Evolutionary conservation across 2,113 vertebrate species (phyloP), one percentile per base, ranked within the genome.

Genomic region (Nicator chloris): DNA sequence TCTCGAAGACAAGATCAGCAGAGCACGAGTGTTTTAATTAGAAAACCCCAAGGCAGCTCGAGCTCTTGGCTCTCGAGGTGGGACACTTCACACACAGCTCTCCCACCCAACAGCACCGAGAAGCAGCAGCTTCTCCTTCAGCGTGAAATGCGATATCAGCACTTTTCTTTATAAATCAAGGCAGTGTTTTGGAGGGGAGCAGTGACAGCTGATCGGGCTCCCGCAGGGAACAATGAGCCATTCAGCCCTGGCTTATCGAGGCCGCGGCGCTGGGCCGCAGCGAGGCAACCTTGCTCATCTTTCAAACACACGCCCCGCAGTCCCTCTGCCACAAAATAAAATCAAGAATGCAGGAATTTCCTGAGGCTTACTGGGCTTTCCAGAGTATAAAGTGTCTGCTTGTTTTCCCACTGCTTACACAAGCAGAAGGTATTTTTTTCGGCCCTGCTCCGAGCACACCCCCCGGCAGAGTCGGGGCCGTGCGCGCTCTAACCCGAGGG

Each of bases 311-410:
- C 90, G 17, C n/a, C 85, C 23, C 49, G 7, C 83, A 11, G 31
- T 10, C 27, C 27, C 95, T 91, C 27, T 2, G 73, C 92, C 92
- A 22, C 90, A 31, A 82, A 93, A 91, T 87, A 10, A 95, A 71
- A 77, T 66, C 94, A 96, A 94, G 88, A 91, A 93, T 73, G 79
- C 84, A 95, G 90, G 96, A 92, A 97, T 97, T 97, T 97, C 96
- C 95, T 97, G 91, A 70, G 96, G 77, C 80, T 97, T 93, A 92
- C 75, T 57, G 79, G n/a, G 77, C 59, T 68, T 95, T 76, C 76
- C 49, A 3, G 45, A 51, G 60, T 39, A 96, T 78, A 7, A 92
- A 95, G 91, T 80, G 53, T 42, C 91, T 51, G 92, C 93, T 97
- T 95, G 91, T 96, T 88, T 89, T 78, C 88, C 75, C 86, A 37